Percentiles rank a stretch among this genome's conserved stretches.
These are phyloP conservation scores for Aplysina aerophoba DNA, from an alignment of 37 sponge, comb jelly and placozoan species.

Conservation along the genomic window DNA sequence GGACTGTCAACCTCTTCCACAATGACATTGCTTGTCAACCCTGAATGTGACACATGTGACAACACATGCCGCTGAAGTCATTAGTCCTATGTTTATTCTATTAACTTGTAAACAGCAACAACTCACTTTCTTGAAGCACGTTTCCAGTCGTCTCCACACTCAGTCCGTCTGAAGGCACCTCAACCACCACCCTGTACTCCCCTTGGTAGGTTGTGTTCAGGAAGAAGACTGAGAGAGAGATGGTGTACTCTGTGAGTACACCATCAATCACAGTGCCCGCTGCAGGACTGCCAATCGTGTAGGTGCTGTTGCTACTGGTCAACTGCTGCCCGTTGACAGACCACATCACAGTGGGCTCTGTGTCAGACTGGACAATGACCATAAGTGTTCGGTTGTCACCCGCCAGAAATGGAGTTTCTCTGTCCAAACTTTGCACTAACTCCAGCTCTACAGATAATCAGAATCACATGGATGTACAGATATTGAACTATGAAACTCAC, in stretches of 20 bases:
- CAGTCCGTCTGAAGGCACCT: too few relatives aligned
- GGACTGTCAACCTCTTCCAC: not conserved
- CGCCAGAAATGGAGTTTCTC: constrained; percentile 20
- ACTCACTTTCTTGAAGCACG: constrained; percentile 31
- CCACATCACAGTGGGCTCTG: constrained; percentile 28
- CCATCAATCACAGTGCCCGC: not conserved
- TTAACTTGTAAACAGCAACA: too few relatives aligned
- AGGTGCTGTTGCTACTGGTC: constrained; percentile 16
- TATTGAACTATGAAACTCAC: not conserved
- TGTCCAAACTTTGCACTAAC: not conserved
- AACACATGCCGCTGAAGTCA: not conserved
- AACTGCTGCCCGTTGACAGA: not conserved
- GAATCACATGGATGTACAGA: not conserved
- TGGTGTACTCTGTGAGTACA: constrained; percentile 24
- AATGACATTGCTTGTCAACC: constrained; percentile 1
- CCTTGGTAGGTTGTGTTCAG: constrained; percentile 15
- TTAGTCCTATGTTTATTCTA: too few relatives aligned
- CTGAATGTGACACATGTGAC: not conserved
- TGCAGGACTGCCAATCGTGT: not conserved
- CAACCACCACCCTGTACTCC: constrained; percentile 9
- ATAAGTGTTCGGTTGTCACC: constrained; percentile 9
- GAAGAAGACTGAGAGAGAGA: not conserved
- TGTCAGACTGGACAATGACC: constrained; percentile 46
- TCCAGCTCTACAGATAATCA: not conserved
- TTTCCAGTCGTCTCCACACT: not conserved